These are phyloP conservation scores for Chauna torquata DNA, from an alignment of 2,113 vertebrate species.

Conservation along the genomic window DNA sequence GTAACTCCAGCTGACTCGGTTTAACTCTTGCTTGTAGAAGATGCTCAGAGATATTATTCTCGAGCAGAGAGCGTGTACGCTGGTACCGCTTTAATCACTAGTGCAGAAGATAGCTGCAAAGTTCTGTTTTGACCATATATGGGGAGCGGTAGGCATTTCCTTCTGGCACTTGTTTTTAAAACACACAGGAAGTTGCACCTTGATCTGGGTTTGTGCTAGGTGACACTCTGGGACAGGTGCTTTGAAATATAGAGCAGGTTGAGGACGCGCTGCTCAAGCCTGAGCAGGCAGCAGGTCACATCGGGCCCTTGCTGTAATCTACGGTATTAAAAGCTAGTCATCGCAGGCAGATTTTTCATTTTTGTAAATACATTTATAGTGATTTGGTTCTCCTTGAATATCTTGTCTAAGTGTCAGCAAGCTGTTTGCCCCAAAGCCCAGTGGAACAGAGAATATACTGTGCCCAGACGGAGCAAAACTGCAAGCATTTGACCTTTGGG, in stretches of 20 bases:
- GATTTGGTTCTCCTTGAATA: background rate
- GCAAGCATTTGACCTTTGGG: background rate
- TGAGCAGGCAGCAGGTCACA: rapidly evolving
- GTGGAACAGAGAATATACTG: background rate
- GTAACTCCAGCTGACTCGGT: rapidly evolving
- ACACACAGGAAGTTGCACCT: slow-evolving; percentile 53
- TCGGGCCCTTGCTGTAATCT: background rate
- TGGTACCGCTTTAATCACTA: rapidly evolving
- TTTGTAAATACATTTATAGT: rapidly evolving
- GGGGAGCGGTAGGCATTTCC: slow-evolving; percentile 50
- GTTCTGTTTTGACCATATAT: slow-evolving; percentile 48
- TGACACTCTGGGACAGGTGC: background rate
- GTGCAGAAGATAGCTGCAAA: background rate
- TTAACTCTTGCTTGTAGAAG: rapidly evolving
- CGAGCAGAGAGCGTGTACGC: rapidly evolving
- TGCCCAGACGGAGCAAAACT: background rate
- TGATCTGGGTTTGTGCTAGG: background rate
- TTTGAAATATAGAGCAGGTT: background rate
- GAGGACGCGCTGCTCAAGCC: rapidly evolving
- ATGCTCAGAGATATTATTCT: background rate
- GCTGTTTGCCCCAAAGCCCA: background rate
- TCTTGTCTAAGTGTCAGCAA: background rate
- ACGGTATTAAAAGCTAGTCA: rapidly evolving
- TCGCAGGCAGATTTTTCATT: background rate
- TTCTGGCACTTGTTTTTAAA: slow-evolving; percentile 46